These are phyloP conservation scores for Drosophila subobscura DNA, from an alignment of 1,140 invertebrate genomes.

Conservation along the genomic window DNA sequence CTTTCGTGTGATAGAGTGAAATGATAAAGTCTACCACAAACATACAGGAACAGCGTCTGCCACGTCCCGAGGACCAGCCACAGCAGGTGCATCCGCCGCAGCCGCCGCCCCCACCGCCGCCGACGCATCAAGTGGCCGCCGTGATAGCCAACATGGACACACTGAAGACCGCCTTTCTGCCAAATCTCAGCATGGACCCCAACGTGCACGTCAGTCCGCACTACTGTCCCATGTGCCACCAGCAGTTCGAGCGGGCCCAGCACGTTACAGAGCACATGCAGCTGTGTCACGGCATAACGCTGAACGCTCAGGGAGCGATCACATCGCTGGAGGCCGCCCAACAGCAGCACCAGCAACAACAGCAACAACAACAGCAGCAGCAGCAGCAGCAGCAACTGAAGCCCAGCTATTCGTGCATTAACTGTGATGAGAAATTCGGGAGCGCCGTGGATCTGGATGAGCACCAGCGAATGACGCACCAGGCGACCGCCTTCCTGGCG, in stretches of 20 bases:
- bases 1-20: slow-evolving; percentile 52
- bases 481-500: slow-evolving; percentile 71
- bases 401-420: slow-evolving; percentile 67
- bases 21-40: slow-evolving; percentile 82
- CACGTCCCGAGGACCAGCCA: slow-evolving; percentile 73
- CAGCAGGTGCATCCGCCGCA: slow-evolving; percentile 40
- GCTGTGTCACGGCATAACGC: slow-evolving; percentile 66
- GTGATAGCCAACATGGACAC: slow-evolving; percentile 77
- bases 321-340: slow-evolving; percentile 59
- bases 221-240: slow-evolving; percentile 79
- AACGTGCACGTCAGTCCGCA: slow-evolving; percentile 62
- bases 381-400: slow-evolving; percentile 62
- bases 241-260: slow-evolving; percentile 73
- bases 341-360: slow-evolving; percentile 53
- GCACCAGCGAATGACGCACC: slow-evolving; percentile 75
- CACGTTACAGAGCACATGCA: slow-evolving; percentile 78
- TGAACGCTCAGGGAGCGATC: slow-evolving; percentile 62
- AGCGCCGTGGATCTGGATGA: slow-evolving; percentile 73
- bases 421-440: slow-evolving; percentile 80
- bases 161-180: slow-evolving; percentile 79
- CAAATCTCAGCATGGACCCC: slow-evolving; percentile 81
- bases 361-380: slow-evolving; percentile 48
- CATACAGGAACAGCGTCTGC: slow-evolving; percentile 82
- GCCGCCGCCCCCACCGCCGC: slow-evolving; percentile 47
- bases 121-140: slow-evolving; percentile 64